A percentile compares a stretch with the other conserved stretches of the same genome.
phyloP scores from a whole-genome alignment of 2,113 vertebrate species.

The Cinclus mexicanus region DNA sequence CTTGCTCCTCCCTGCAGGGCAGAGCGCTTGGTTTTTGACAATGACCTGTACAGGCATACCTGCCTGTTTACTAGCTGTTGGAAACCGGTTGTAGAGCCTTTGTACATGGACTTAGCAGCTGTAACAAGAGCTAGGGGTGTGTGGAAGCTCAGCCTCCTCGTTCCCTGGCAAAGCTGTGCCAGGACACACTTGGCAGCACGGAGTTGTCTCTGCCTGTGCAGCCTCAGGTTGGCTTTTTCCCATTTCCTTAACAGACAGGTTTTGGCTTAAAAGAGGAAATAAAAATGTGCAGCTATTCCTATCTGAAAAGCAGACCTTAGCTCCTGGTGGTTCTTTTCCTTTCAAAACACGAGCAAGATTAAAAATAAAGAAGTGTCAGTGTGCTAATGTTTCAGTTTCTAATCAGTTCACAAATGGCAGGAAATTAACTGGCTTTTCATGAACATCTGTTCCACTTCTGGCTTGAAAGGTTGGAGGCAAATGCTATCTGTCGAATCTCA shows the following conservation, averaged over 20 bases:
- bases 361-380: conserved; percentile 43
- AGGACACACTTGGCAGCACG: not conserved
- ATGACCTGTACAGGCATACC: not conserved
- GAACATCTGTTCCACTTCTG: conserved; percentile 72
- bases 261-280: conserved; percentile 64
- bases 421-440: conserved; percentile 70
- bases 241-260: conserved; percentile 20
- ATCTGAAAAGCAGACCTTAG: conserved; percentile 23
- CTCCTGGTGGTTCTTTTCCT: not conserved
- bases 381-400: conserved; percentile 60
- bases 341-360: conserved; percentile 8
- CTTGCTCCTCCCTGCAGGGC: not conserved
- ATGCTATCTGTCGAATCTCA: conserved; percentile 62
- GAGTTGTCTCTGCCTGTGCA: not conserved
- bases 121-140: not conserved
- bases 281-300: not conserved
- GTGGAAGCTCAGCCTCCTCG: not conserved
- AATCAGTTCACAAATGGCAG: conserved; percentile 68
- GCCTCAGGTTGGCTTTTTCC: not conserved
- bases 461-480: conserved; percentile 65
- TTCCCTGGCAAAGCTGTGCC: not conserved
- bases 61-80: not conserved
- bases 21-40: not conserved
- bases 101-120: not conserved
- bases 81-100: not conserved